phyloP scores from a whole-genome alignment of 2,797 vertebrate genomes.

The Enteromius viviparus region DNA sequence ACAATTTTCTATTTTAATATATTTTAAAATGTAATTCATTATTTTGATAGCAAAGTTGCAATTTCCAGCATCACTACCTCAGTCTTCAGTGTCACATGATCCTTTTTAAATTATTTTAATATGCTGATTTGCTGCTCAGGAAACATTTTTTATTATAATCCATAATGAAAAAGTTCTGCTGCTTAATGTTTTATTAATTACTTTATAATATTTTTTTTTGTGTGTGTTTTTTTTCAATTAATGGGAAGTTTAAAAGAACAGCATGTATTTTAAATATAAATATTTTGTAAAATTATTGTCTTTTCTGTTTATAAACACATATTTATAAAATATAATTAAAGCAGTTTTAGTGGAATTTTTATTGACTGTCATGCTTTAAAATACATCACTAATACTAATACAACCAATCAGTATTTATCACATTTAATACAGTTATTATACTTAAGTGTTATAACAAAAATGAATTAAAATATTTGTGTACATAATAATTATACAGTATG shows the following conservation, averaged over 20 bases:
- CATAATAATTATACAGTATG: background rate
- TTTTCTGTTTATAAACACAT: background rate
- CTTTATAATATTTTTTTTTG: background rate
- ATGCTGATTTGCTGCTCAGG: background rate
- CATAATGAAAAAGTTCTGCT: background rate
- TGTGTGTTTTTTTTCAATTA: background rate
- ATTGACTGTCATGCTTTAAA: background rate
- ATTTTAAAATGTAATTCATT: background rate
- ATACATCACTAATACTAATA: background rate
- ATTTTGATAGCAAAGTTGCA: background rate
- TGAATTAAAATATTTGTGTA: background rate
- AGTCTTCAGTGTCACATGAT: background rate
- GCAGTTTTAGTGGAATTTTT: background rate
- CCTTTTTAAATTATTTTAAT: background rate
- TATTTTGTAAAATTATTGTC: background rate
- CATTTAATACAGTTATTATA: background rate
- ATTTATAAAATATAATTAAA: background rate
- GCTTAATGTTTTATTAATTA: background rate
- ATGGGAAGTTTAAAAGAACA: background rate
- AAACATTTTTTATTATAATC: background rate
- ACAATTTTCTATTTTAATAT: background rate
- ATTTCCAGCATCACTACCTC: background rate
- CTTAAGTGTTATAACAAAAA: background rate
- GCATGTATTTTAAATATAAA: background rate
- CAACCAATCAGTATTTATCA: background rate